Percentiles rank a stretch among this genome's conserved stretches.
Conservation (phyloP, 2,113 vertebrate species). For the Aix galericulata region DNA sequence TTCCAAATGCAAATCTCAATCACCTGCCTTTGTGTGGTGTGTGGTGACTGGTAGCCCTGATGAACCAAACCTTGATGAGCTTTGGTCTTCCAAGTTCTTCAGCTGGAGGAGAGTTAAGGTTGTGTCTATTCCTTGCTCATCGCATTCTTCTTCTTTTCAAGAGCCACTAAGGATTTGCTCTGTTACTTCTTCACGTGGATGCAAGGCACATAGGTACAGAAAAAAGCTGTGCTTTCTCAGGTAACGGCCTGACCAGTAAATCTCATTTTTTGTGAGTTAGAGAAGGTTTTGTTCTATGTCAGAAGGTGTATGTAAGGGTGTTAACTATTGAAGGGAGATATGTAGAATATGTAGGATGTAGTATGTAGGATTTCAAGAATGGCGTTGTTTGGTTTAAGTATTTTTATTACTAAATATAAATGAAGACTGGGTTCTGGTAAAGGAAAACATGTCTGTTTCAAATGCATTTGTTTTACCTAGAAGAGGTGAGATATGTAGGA, state of each 20-base stretch:
- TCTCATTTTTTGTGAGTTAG: fast-evolving
- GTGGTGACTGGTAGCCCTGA: not conserved
- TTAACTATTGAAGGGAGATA: not conserved
- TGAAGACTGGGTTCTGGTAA: not conserved
- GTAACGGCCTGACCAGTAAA: not conserved
- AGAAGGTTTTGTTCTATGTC: not conserved
- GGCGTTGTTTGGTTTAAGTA: not conserved
- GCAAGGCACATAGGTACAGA: not conserved
- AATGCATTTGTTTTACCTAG: conserved; percentile 35
- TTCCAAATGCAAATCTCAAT: not conserved
- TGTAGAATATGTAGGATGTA: fast-evolving
- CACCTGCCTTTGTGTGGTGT: not conserved
- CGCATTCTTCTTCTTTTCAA: fast-evolving
- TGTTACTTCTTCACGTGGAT: not conserved
- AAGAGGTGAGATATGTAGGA: not conserved
- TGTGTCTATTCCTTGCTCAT: fast-evolving
- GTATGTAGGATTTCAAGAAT: not conserved
- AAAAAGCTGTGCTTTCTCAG: fast-evolving
- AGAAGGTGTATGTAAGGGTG: not conserved
- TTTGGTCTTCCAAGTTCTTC: fast-evolving
- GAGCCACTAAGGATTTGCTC: fast-evolving
- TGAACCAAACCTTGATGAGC: not conserved
- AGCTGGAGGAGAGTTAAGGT: fast-evolving
- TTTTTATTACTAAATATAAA: conserved; percentile 13
- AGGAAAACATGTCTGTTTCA: not conserved